Evolutionary conservation across 2,888 invertebrate genomes (phyloP), one percentile per base, ranked within the genome.

Genomic region (Melieria crassipennis): DNA sequence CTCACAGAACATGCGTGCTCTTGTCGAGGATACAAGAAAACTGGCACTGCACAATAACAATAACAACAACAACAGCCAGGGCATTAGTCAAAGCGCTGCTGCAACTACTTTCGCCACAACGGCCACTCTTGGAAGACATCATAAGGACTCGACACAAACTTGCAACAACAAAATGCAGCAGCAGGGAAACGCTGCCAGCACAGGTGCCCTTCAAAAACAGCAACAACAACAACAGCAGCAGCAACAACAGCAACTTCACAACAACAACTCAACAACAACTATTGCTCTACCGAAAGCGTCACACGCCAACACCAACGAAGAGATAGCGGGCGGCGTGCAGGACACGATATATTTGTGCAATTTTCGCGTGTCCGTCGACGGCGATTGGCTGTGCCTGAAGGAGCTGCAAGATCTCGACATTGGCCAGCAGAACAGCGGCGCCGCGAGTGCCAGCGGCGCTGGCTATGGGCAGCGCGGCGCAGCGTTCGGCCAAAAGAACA

Each of bases 271-370:
- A 73, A 80, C 84, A 71, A 84, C 79, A 74, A 86, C 85, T 75
- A 86, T 87, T 72, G 73, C 85, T 9, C 69, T 87, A 73, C 86
- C 87, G 43, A 86, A 88, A 75, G 82, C 87, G 56, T 88, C 88
- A 56, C 88, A 89, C 75, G 88, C 86, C 48, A 84, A 86, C 70
- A 83, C 83, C 65, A 83, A 65, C 70, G 86, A 86, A 70, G 86
- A 86, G 72, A 81, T 86, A 67, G 82, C 84, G 56, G 86, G 86
- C 80, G 94, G 94, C 79, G 97, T 96, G 62, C 96, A 97, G 88
- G 97, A 98, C 87, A 98, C 97, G 71, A 97, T 98, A 82, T 98
- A 98, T 88, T 88, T 98, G 86, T 98, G 98, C 89, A 98, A 98
- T 87, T 98, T 98, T 87, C 93, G 98, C 71, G 98, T 98, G 6